Base-by-base conservation (phyloP, 2,888 invertebrate genomes). In the Smittia sp. region DNA sequence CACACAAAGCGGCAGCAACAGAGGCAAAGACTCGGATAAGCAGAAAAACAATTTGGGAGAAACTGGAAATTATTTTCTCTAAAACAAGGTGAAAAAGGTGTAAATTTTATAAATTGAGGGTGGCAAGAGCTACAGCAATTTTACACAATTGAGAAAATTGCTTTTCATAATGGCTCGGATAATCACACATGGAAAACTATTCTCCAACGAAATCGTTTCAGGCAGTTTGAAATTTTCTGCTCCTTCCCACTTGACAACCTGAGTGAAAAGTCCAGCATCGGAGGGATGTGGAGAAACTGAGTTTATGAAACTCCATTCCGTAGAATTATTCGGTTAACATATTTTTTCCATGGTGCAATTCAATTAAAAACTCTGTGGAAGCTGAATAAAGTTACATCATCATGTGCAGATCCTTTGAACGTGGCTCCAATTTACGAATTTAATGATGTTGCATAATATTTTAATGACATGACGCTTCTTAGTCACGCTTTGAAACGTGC, bases 21-120 rank as follows among this genome's bases (percentile, higher is more conserved):
- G 20, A 58, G 46, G n/a, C 3, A 58, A 22, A 58, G 58, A 58
- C 3, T 7, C 7, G 22, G 58, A 62, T 9, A 62, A 62, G 65
- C 20, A 62, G 25, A 25, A 24, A 27, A 65, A 65, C 32, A 65
- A 65, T 65, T 65, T 25, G 13, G 32, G 15, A 13, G 15, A 65
- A 32, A 65, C 25, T n/a, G n/a, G 65, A 27, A 32, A 65, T 4
- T 18, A 58, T 58, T 58, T 18, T 58, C 58, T 22, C n/a, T 58
- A 18, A n/a, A 24, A 65, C 25, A 65, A 65, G 65, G 65, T 25
- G 27, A 65, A 65, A 65, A 65, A 65, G 65, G 65, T 65, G 65
- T 25, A 65, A 65, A 65, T 22, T 65, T 22, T 32, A 27, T 25
- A 25, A 65, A 65, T 58, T 22, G 46, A 11, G 46, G 15, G 46